Conservation (phyloP, 2,888 invertebrate genomes). For the Saturnia japonica region DNA sequence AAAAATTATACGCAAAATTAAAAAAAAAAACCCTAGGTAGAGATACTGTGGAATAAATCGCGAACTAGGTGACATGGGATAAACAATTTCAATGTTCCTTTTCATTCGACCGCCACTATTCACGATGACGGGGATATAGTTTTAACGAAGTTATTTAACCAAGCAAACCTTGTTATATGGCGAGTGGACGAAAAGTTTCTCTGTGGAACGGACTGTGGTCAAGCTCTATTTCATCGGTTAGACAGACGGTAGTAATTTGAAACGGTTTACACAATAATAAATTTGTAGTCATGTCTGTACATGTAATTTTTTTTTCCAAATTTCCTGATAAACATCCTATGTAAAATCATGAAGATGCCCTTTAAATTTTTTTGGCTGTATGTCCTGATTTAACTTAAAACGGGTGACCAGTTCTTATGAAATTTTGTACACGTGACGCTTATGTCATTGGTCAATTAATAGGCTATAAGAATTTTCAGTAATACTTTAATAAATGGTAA, state of each 20-base stretch:
- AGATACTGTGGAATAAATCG: not conserved
- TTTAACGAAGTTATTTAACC: slow-evolving; percentile 12
- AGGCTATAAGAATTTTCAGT: too few species aligned
- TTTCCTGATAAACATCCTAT: too few species aligned
- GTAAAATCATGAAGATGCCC: too few species aligned
- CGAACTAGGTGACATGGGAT: not conserved
- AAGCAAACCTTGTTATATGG: slow-evolving; percentile 16
- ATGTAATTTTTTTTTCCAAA: too few species aligned
- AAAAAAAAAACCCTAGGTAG: not conserved
- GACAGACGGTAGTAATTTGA: slow-evolving; percentile 18
- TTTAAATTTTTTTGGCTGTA: too few species aligned
- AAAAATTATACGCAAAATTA: not conserved
- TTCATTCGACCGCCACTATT: not conserved
- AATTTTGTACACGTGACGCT: too few species aligned
- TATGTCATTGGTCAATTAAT: too few species aligned
- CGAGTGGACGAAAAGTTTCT: slow-evolving; percentile 16
- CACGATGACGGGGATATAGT: not conserved
- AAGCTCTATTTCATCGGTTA: slow-evolving; percentile 18
- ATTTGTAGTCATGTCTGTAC: too few species aligned
- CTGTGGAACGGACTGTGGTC: slow-evolving; percentile 16
- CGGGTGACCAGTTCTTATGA: too few species aligned
- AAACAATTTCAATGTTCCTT: not conserved
- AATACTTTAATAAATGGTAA: too few species aligned
- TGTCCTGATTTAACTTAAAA: too few species aligned
- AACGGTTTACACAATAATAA: slow-evolving; percentile 10